Evolutionary conservation across 2,113 vertebrate species (phyloP).

Genomic region (Prochilodus magdalenae): DNA sequence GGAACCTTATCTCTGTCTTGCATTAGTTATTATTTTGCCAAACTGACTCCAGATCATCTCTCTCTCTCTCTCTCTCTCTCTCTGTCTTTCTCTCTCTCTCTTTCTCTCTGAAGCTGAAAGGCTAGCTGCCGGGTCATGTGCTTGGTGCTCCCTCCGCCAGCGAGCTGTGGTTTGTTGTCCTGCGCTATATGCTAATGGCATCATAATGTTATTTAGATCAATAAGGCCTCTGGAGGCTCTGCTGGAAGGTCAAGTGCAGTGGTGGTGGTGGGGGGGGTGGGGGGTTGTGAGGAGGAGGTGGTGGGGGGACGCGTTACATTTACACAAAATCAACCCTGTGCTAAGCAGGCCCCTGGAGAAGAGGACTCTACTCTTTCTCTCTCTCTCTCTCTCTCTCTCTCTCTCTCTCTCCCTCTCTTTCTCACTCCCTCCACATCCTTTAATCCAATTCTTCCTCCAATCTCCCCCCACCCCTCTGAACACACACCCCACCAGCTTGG

Average conservation of each 20-base stretch:
- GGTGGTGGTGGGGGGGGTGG: slow-evolving; percentile 61
- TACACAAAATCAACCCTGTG: slow-evolving; percentile 66
- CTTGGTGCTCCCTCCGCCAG: slow-evolving; percentile 26
- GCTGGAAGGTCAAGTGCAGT: slow-evolving; percentile 71
- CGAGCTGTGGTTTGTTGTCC: slow-evolving; percentile 51
- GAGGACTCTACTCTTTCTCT: slow-evolving; percentile 33
- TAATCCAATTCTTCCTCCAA: slow-evolving; percentile 6
- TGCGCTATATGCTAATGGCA: slow-evolving; percentile 70
- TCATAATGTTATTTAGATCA: slow-evolving; percentile 80
- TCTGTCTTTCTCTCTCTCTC: no score
- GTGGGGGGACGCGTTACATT: slow-evolving; percentile 67
- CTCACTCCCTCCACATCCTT: neutral
- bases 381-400: slow-evolving; percentile 7
- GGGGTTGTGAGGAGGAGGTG: no score
- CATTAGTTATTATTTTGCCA: neutral
- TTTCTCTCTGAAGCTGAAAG: neutral
- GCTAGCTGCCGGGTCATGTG: neutral
- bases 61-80: no score
- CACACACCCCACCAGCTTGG: slow-evolving; percentile 41
- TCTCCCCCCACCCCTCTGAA: neutral
- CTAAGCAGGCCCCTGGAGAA: slow-evolving; percentile 50
- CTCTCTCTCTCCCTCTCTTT: neutral
- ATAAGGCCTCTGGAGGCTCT: slow-evolving; percentile 62
- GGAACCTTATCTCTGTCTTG: no score
- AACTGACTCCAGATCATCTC: slow-evolving; percentile 5